Conservation (phyloP, 2,113 vertebrate species). For the Neotragus pygmaeus region DNA sequence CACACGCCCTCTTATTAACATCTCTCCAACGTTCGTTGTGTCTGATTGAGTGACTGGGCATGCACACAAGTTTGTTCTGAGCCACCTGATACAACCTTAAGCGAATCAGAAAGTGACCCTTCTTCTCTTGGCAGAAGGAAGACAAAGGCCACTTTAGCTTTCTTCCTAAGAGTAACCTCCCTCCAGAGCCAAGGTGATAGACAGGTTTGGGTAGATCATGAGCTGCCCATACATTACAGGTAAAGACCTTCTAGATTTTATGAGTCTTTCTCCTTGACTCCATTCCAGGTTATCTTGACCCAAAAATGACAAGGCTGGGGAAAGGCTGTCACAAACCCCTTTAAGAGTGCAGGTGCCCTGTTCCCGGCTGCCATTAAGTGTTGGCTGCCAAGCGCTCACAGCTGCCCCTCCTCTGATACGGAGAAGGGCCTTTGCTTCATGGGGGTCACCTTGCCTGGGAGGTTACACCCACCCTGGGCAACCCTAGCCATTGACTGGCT, state of each 20-base stretch:
- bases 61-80: not conserved
- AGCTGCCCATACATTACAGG: not conserved
- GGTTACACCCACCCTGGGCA: not conserved
- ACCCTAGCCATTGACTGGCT: not conserved
- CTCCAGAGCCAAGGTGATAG: not conserved
- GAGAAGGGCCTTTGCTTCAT: not conserved
- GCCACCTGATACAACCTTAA: not conserved
- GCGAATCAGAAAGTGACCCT: not conserved
- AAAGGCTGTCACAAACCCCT: not conserved
- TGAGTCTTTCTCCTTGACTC: not conserved
- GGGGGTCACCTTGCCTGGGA: not conserved
- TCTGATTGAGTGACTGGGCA: not conserved
- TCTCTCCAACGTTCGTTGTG: not conserved
- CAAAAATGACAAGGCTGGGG: not conserved
- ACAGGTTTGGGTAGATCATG: not conserved
- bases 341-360: not conserved
- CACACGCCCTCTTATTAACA: not conserved
- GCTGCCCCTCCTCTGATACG: not conserved
- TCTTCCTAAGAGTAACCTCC: not conserved
- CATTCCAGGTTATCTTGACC: not conserved
- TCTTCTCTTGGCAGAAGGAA: not conserved
- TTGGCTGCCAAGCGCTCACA: not conserved
- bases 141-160: not conserved
- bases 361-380: not conserved
- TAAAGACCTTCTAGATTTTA: not conserved